Evolutionary conservation across 2,888 invertebrate species (phyloP), one percentile per base, ranked within the genome.

Genomic region (Nephrotoma guestfalica): DNA sequence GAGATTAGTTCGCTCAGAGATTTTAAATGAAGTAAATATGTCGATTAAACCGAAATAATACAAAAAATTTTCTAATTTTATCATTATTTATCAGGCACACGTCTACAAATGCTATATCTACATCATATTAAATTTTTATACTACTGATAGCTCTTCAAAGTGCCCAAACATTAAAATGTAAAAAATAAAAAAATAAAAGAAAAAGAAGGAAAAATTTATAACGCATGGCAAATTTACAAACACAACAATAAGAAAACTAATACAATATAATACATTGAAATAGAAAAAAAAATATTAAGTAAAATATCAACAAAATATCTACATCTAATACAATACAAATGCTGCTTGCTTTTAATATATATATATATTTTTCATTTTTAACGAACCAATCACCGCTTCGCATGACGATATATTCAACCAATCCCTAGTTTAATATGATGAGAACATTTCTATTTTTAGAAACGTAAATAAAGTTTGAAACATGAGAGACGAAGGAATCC

Each of bases 361-460:
- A 30, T 51, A 15, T 51, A 9, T 71, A 30, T 71, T 71, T 71
- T 71, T 71, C 71, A 2, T 71, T 71, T 71, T 11, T 71, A 30
- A 30, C 71, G 4, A 71, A 30, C 71, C 71, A 71, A 71, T 71
- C 71, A 9, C 30, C 30, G 13, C 30, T 7, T 2, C 18, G 30
- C 71, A 86, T 86, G 86, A 86, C 86, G 86, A 11, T 83, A 86
- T 83, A 30, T 45, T 40, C 47, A 45, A 83, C 86, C 86, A 86
- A 86, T 86, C 30, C 30, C 30, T 4, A 13, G 6, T 11, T 13
- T 7, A 2, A n/a, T n/a, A 30, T 86, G n/a, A 86, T 86, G 86
- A 86, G 83, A 86, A 86, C 86, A 86, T 84, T 86, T 86, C 86
- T 86, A 86, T 83, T 86, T 86, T 84, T 86, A 86, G 86, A 86